Conservation (phyloP, 2,113 vertebrate genomes). For the Tricholaema leucomelas region DNA sequence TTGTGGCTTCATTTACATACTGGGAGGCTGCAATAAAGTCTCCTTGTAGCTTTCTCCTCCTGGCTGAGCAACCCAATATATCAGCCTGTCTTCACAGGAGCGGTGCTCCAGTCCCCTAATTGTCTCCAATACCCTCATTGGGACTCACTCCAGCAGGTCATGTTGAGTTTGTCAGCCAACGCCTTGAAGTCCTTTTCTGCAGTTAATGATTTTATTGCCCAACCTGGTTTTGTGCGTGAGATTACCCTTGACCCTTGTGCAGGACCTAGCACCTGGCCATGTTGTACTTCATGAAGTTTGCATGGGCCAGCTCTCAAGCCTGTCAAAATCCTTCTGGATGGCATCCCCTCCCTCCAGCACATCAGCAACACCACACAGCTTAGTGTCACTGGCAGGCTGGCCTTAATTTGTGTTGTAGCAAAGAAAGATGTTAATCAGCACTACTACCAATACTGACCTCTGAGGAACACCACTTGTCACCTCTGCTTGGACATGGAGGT, state of each 20-base stretch:
- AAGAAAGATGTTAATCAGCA: neutral
- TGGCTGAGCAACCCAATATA: neutral
- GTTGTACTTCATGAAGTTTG: too few species aligned
- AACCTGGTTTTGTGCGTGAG: neutral
- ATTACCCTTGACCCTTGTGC: neutral
- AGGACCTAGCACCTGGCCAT: too few species aligned
- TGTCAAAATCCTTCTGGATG: neutral
- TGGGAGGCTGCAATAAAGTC: neutral
- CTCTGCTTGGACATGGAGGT: neutral
- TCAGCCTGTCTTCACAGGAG: neutral
- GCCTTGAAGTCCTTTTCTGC: neutral
- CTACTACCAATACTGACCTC: neutral
- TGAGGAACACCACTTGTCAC: neutral
- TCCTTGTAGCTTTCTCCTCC: neutral
- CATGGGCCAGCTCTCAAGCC: too few species aligned
- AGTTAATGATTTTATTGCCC: neutral
- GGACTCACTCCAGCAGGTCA: neutral
- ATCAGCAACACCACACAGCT: neutral
- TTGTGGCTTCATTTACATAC: neutral
- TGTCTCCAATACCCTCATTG: neutral
- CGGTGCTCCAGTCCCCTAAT: neutral
- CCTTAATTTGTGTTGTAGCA: neutral
- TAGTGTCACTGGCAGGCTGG: neutral
- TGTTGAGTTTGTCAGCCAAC: neutral
- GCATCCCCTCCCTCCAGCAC: neutral